phyloP scores from a whole-genome alignment of 2,888 invertebrate species.

The Amphipoea lucens region DNA sequence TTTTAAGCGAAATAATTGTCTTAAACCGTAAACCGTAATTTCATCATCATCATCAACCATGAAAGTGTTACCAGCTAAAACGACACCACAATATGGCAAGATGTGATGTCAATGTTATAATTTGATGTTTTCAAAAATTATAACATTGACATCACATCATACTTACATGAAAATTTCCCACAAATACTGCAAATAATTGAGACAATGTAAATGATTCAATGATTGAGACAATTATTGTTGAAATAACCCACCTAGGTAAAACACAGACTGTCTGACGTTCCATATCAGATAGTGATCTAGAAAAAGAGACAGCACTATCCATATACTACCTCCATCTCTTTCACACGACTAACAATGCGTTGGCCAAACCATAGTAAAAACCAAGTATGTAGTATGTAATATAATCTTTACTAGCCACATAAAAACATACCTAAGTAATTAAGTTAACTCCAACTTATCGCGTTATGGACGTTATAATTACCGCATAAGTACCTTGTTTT shows the following conservation, averaged over 20 bases:
- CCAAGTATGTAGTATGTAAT: conserved; percentile 4
- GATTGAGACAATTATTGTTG: too few relatives aligned
- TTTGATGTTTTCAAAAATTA: too few relatives aligned
- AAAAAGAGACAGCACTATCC: conserved; percentile 24
- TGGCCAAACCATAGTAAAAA: conserved; percentile 22
- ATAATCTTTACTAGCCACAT: conserved; percentile 38
- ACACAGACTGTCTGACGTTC: not conserved
- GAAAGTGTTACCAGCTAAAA: not conserved
- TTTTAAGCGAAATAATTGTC: too few relatives aligned
- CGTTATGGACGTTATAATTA: conserved; percentile 58
- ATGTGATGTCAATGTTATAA: too few relatives aligned
- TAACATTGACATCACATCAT: too few relatives aligned
- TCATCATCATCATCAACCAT: not conserved
- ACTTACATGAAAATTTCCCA: too few relatives aligned
- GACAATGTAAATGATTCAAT: too few relatives aligned
- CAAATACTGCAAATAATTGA: too few relatives aligned
- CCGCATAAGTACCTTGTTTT: conserved; percentile 64
- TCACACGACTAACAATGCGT: conserved; percentile 27
- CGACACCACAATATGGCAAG: not conserved
- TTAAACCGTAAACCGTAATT: not conserved
- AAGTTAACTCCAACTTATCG: conserved; percentile 46
- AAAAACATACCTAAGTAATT: conserved; percentile 56
- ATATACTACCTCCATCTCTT: conserved; percentile 6
- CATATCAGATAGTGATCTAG: conserved; percentile 6
- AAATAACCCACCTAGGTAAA: not conserved